These are phyloP conservation scores for Eupithecia subfuscata DNA, from an alignment of 2,888 invertebrate species.

Conservation along the genomic window DNA sequence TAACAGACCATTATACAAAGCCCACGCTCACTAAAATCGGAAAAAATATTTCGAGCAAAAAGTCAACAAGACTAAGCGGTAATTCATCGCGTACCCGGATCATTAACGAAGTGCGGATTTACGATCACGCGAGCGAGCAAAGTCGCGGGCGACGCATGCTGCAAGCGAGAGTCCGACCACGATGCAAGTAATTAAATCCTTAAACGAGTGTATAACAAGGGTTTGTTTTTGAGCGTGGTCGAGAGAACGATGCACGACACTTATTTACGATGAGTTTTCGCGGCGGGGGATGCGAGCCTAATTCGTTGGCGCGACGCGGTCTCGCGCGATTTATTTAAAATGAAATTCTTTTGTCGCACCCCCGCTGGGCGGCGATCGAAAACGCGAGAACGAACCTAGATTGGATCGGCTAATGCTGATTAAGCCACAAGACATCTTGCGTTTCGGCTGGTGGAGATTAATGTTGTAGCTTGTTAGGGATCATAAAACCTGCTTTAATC, in stretches of 20 bases:
- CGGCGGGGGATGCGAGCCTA: constrained; percentile 81
- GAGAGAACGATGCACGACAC: constrained; percentile 68
- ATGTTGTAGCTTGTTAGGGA: constrained; percentile 44
- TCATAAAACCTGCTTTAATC: constrained; percentile 2
- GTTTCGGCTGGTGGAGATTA: constrained; percentile 59
- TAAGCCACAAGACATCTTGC: constrained; percentile 74
- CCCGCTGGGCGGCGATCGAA: constrained; percentile 80
- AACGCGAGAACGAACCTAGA: constrained; percentile 72
- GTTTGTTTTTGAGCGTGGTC: constrained; percentile 72
- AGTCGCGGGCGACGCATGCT: constrained; percentile 41
- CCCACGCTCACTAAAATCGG: constrained; percentile 72
- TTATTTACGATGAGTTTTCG: constrained; percentile 80
- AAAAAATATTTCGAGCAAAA: constrained; percentile 72
- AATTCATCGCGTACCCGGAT: constrained; percentile 76
- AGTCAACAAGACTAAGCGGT: constrained; percentile 75
- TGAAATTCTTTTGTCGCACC: constrained; percentile 77
- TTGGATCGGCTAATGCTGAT: constrained; percentile 70
- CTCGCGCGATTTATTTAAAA: constrained; percentile 81
- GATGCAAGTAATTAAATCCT: constrained; percentile 81
- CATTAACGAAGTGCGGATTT: constrained; percentile 79
- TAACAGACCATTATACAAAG: constrained; percentile 70
- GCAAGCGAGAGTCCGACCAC: background rate
- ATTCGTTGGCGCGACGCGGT: constrained; percentile 80
- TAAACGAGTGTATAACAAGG: constrained; percentile 82
- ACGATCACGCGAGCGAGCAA: constrained; percentile 75